Conservation (phyloP, 2,888 invertebrate genomes). For the Teleiodes luculella region DNA sequence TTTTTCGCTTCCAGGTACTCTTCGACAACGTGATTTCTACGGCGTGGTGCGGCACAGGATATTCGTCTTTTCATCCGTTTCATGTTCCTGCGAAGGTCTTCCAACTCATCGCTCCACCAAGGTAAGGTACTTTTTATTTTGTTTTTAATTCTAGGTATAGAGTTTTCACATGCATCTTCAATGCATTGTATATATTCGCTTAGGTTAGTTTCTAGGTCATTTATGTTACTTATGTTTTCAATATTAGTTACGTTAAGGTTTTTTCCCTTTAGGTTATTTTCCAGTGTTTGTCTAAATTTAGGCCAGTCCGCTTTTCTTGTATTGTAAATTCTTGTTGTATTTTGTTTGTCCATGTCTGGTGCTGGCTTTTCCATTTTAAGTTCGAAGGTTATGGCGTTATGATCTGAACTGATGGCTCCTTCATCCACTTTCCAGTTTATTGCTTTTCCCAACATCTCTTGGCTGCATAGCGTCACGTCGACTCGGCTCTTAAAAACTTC, state of each 20-base stretch:
- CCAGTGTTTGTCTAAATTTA: too few species aligned
- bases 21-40: not conserved
- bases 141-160: too few species aligned
- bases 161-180: not conserved
- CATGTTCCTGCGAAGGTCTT: too few species aligned
- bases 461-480: not conserved
- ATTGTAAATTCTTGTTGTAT: not conserved
- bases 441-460: constrained; percentile 4
- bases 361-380: constrained; percentile 1
- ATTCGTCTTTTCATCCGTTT: too few species aligned
- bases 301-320: too few species aligned
- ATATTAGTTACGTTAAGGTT: not conserved
- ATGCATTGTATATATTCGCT: not conserved
- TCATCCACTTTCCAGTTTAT: constrained; percentile 17
- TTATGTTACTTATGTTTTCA: not conserved
- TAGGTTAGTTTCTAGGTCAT: not conserved
- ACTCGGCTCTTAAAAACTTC: not conserved
- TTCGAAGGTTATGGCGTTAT: too few species aligned
- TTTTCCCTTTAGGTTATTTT: not conserved
- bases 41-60: not conserved
- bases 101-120: too few species aligned
- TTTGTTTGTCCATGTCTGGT: not conserved
- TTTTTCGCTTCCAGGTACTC: not conserved
- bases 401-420: constrained; percentile 18
- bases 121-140: not conserved